Evolutionary conservation across 2,113 vertebrate genomes (phyloP).

Genomic region (Prochilodus magdalenae): DNA sequence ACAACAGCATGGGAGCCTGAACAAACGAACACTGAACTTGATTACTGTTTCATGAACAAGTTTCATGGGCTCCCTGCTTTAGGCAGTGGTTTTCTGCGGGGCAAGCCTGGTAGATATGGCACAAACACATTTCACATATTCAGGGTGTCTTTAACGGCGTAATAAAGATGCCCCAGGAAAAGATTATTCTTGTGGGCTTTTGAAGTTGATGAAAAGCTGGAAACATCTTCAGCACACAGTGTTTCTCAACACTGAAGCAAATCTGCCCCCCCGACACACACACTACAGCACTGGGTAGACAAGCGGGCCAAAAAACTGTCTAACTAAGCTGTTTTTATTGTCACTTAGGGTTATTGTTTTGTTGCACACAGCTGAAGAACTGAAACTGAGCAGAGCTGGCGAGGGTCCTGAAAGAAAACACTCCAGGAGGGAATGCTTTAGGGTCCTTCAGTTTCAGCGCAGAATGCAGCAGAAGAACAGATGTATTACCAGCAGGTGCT

Average conservation of each 20-base stretch:
- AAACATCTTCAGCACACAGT: neutral
- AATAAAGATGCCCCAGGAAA: neutral
- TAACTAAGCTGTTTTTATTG: neutral
- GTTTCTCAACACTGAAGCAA: neutral
- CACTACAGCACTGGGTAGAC: neutral
- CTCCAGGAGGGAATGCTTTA: neutral
- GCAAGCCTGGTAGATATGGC: neutral
- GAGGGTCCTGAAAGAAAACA: neutral
- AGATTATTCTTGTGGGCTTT: neutral
- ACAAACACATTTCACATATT: neutral
- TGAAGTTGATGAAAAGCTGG: neutral
- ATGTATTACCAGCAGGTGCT: neutral
- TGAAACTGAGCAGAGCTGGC: neutral
- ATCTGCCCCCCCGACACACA: neutral
- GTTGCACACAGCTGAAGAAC: neutral
- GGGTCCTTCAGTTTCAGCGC: neutral
- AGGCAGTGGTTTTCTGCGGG: neutral
- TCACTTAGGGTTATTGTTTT: too few relatives aligned
- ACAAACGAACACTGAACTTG: conserved; percentile 14
- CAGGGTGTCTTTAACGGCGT: neutral
- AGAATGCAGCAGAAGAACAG: neutral
- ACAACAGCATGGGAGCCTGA: neutral
- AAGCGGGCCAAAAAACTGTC: neutral
- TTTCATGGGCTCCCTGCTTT: neutral
- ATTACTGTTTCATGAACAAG: neutral